Evolutionary conservation across 2,113 vertebrate genomes (phyloP).

Genomic region (Eulacestoma nigropectus): DNA sequence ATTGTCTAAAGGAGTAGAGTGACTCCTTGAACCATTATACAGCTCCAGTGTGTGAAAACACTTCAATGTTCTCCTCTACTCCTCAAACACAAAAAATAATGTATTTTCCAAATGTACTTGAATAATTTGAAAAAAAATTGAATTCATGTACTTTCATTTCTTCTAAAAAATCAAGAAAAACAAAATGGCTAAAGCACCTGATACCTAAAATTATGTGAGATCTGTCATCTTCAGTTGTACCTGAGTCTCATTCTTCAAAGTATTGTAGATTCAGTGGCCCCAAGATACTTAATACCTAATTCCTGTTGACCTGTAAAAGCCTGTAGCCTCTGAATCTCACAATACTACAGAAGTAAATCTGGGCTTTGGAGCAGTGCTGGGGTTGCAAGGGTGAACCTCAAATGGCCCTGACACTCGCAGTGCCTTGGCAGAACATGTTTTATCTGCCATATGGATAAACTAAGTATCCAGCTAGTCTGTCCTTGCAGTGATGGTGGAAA

Average conservation of each 20-base stretch:
- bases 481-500: not conserved
- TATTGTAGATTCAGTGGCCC: not conserved
- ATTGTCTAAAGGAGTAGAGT: not conserved
- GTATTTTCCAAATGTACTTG: not conserved
- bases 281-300: not conserved
- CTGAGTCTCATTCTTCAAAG: not conserved
- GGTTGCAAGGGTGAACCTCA: not conserved
- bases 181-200: not conserved
- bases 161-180: not conserved
- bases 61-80: not conserved
- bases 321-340: not conserved
- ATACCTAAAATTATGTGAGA: not conserved
- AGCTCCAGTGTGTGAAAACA: not conserved
- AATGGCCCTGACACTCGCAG: not conserved
- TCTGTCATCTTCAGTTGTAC: not conserved
- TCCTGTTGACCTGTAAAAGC: not conserved
- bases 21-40: not conserved
- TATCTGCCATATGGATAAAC: not conserved
- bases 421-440: not conserved
- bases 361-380: not conserved
- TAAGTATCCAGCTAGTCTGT: not conserved
- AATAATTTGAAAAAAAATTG: not conserved
- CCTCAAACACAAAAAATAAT: not conserved
- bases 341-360: not conserved
- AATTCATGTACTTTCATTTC: not conserved